Conservation (phyloP, 2,797 vertebrate genomes). For the Sebastes oblongus region DNA sequence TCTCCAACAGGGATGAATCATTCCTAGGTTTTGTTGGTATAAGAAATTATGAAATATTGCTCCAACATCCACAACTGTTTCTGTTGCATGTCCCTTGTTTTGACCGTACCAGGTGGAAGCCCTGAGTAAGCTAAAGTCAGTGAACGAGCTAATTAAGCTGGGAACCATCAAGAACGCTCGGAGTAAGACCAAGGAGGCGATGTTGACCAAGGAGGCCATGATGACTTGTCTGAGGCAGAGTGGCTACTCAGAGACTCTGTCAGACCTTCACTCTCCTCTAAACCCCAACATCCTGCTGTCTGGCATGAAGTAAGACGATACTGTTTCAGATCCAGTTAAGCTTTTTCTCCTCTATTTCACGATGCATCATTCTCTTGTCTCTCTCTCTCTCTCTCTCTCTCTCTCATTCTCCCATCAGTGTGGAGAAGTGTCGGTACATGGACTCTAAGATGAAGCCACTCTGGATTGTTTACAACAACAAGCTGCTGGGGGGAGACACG, state of each 20-base stretch:
- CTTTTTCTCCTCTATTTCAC: not conserved
- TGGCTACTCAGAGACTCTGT: conserved; percentile 93
- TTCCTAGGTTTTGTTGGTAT: too few species aligned
- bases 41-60: not conserved
- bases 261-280: conserved; percentile 92
- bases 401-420: conserved; percentile 71
- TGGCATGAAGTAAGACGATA: conserved; percentile 89
- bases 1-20: not conserved
- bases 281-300: conserved; percentile 93
- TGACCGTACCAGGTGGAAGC: conserved; percentile 88
- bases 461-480: conserved; percentile 98
- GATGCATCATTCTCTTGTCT: not conserved
- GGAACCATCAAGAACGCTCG: conserved; percentile 92
- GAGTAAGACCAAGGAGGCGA: conserved; percentile 91
- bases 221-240: conserved; percentile 93
- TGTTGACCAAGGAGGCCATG: conserved; percentile 94
- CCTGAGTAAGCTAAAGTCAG: conserved; percentile 94
- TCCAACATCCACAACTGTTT: not conserved
- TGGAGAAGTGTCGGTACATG: conserved; percentile 98
- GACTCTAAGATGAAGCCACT: conserved; percentile 99
- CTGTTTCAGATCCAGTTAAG: not conserved
- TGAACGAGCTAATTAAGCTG: conserved; percentile 95
- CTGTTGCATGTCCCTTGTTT: not conserved
- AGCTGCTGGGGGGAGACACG: conserved; percentile 89
- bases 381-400: not conserved